A percentile compares a stretch with the other conserved stretches of the same genome.
Conservation (phyloP, 2,888 invertebrate genomes). For the Mimachlamys varia region DNA sequence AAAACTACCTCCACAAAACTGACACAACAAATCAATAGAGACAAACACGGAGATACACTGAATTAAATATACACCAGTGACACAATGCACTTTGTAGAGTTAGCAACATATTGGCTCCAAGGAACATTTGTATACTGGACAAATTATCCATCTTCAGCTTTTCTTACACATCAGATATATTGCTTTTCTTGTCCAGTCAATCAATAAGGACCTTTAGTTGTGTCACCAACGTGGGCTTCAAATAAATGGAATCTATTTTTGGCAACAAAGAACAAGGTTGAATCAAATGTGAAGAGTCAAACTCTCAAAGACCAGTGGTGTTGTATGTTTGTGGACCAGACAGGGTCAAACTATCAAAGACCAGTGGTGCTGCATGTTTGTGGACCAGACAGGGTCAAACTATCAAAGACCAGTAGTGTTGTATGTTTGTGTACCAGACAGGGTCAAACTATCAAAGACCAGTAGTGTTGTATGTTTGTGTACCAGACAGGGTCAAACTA, state of each 20-base stretch:
- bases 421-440: not conserved
- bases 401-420: not conserved
- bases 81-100: not conserved
- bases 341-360: not conserved
- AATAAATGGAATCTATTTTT: conserved; percentile 2
- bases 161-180: not conserved
- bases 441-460: not conserved
- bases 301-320: not conserved
- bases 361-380: not conserved
- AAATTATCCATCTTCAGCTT: conserved; percentile 4
- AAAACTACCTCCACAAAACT: not conserved
- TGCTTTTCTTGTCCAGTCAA: conserved; percentile 10
- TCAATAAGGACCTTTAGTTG: not conserved
- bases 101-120: not conserved
- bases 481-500: not conserved
- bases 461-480: not conserved
- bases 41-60: not conserved
- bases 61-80: not conserved
- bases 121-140: not conserved
- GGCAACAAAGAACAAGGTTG: not conserved
- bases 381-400: not conserved
- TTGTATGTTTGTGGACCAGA: not conserved
- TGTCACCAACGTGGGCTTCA: not conserved
- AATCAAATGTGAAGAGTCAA: conserved; percentile 21
- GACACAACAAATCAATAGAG: not conserved